Percentiles rank a stretch among this genome's conserved stretches.
phyloP scores from a whole-genome alignment of 2,113 vertebrate species.

The Micromys minutus region DNA sequence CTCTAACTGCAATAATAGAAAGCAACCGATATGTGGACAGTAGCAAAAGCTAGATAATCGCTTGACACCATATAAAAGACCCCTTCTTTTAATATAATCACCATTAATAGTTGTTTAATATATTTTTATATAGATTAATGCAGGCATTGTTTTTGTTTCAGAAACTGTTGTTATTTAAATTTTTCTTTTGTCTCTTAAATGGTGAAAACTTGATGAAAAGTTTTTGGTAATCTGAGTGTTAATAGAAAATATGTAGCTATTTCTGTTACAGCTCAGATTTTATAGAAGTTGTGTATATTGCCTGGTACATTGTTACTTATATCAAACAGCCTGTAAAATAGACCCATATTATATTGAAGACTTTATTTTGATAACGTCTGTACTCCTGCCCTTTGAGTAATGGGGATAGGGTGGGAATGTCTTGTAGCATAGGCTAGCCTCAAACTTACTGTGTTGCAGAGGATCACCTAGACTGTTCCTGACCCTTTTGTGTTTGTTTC shows the following conservation, averaged over 20 bases:
- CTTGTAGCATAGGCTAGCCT: not conserved
- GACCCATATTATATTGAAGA: not conserved
- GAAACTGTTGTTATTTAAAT: not conserved
- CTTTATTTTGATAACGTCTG: conserved; percentile 11
- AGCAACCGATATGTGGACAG: not conserved
- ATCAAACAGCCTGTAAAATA: not conserved
- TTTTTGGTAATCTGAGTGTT: not conserved
- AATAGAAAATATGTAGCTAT: not conserved
- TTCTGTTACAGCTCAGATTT: not conserved
- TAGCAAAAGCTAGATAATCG: not conserved
- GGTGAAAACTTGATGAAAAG: not conserved
- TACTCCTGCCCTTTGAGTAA: not conserved
- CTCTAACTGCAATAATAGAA: not conserved
- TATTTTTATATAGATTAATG: not conserved
- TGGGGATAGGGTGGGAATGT: not conserved
- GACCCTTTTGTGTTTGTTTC: not conserved
- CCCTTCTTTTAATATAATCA: not conserved
- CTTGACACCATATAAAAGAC: not conserved
- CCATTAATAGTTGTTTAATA: not conserved
- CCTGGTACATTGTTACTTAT: not conserved
- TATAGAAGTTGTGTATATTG: not conserved
- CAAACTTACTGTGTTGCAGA: not conserved
- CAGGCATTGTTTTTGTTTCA: not conserved
- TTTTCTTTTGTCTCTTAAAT: conserved; percentile 21
- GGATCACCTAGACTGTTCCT: not conserved